These are phyloP conservation scores for Leptinotarsa lineolata DNA, from an alignment of 1,140 invertebrate species.

Conservation along the genomic window DNA sequence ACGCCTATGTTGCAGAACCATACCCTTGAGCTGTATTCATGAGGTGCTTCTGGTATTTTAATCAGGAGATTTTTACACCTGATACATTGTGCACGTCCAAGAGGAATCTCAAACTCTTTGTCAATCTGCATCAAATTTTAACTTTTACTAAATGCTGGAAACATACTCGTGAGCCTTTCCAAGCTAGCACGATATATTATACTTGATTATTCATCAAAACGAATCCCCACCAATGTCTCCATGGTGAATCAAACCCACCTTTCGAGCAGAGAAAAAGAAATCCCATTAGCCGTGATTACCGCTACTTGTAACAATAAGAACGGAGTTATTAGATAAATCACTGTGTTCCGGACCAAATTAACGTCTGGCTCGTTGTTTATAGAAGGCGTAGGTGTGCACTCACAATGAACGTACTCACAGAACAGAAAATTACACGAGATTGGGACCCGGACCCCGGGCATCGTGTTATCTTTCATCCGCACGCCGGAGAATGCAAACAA, in stretches of 20 bases:
- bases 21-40: no score
- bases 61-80: no score
- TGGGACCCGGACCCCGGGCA: not conserved
- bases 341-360: slow-evolving; percentile 51
- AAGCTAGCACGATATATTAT: no score
- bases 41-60: no score
- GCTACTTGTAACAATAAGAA: slow-evolving; percentile 49
- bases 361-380: slow-evolving; percentile 44
- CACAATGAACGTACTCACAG: slow-evolving; percentile 36
- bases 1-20: no score
- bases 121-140: no score
- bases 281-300: slow-evolving; percentile 37
- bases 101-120: no score
- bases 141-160: no score
- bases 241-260: not conserved
- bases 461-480: slow-evolving; percentile 27
- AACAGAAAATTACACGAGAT: slow-evolving; percentile 45
- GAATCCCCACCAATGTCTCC: no score
- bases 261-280: slow-evolving; percentile 23
- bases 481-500: slow-evolving; percentile 30
- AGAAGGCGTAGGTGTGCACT: slow-evolving; percentile 48
- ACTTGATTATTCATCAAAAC: no score
- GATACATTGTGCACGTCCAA: no score
- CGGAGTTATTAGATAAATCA: slow-evolving; percentile 51
- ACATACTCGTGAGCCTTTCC: no score